Evolutionary conservation across 2,113 vertebrate species (phyloP).

Genomic region (Muntiacus reevesi): DNA sequence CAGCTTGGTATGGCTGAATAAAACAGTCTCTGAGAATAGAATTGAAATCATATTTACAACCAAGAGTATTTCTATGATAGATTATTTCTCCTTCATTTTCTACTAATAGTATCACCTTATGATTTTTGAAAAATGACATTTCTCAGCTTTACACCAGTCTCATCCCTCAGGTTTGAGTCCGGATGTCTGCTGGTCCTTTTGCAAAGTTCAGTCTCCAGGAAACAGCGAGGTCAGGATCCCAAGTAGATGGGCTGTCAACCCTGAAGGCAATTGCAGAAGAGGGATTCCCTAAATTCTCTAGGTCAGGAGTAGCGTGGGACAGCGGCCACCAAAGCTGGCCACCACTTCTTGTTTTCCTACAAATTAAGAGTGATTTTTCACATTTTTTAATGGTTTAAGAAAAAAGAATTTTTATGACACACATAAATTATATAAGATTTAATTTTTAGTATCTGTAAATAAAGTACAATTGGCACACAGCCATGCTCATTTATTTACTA

Average conservation of each 20-base stretch:
- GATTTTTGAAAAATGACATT: not conserved
- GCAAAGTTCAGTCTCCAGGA: not conserved
- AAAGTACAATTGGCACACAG: not conserved
- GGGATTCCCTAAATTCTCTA: not conserved
- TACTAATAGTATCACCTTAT: not conserved
- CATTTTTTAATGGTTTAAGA: not conserved
- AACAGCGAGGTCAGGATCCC: not conserved
- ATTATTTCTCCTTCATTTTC: not conserved
- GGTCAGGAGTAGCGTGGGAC: not conserved
- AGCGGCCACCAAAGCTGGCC: not conserved
- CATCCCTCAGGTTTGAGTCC: not conserved
- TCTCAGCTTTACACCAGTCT: not conserved
- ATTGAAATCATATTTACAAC: not conserved
- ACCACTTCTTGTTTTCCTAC: not conserved
- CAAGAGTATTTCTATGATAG: not conserved
- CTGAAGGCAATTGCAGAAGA: not conserved
- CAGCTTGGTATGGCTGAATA: not conserved
- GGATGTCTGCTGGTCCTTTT: not conserved
- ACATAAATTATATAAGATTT: not conserved
- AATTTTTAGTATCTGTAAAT: not conserved
- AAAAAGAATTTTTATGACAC: not conserved
- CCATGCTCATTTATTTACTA: accelerated
- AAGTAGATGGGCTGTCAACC: accelerated
- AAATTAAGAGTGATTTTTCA: not conserved
- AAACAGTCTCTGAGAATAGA: not conserved